A percentile compares a stretch with the other conserved stretches of the same genome.
Conservation (phyloP, 1,140 invertebrate genomes). For the Megathymus violae region DNA sequence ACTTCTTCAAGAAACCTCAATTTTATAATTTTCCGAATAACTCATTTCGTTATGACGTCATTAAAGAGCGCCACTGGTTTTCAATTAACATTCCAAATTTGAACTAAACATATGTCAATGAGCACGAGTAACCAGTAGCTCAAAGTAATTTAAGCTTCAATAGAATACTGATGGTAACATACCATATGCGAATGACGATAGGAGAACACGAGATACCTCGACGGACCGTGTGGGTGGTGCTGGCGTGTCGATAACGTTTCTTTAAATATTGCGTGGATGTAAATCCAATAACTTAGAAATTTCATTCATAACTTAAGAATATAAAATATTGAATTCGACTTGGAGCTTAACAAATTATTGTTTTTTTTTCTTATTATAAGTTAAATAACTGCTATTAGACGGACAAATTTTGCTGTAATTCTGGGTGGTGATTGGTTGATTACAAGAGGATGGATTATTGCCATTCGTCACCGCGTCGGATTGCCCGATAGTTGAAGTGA, state of each 20-base stretch:
- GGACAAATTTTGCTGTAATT: no score
- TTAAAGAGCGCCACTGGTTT: conserved; percentile 27
- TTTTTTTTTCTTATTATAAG: no score
- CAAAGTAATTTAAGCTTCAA: conserved; percentile 1
- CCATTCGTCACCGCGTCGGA: no score
- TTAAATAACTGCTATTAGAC: no score
- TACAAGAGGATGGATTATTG: no score
- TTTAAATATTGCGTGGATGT: background rate
- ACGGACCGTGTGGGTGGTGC: background rate
- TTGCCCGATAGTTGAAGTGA: no score
- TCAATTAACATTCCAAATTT: conserved; percentile 36
- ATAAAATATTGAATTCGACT: background rate
- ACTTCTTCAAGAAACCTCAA: no score
- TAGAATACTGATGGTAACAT: conserved; percentile 7
- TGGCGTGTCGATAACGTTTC: background rate
- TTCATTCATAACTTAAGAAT: background rate
- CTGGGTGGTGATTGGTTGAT: no score
- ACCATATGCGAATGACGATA: background rate
- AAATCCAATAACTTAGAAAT: background rate
- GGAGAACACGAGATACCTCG: background rate
- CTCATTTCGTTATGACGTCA: background rate
- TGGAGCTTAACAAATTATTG: no score
- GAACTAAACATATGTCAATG: conserved; percentile 11
- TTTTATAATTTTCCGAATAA: background rate
- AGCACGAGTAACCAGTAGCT: background rate